phyloP scores from a whole-genome alignment of 2,113 vertebrate genomes.

The Actenoides lindsayi region DNA sequence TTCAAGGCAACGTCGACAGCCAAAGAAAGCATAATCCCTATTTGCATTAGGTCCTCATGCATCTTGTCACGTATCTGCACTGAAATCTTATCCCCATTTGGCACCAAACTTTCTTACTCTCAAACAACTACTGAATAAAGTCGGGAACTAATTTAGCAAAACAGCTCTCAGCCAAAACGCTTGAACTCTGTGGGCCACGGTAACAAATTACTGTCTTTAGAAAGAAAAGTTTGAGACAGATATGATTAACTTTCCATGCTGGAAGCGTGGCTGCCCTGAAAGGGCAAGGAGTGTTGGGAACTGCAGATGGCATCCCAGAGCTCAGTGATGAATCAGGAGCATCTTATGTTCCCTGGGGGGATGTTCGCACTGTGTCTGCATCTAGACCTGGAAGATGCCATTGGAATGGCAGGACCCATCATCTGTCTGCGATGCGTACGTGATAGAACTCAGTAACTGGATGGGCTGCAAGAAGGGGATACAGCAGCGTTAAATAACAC shows the following conservation, averaged over 20 bases:
- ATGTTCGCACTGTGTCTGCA: conserved; percentile 59
- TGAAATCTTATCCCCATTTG: conserved; percentile 8
- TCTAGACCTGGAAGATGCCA: conserved; percentile 50
- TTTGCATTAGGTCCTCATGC: not conserved
- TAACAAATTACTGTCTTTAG: not conserved
- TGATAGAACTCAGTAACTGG: conserved; percentile 49
- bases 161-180: not conserved
- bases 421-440: conserved; percentile 23
- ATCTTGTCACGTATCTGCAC: conserved; percentile 1
- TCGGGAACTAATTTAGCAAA: not conserved
- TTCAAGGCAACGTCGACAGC: not conserved
- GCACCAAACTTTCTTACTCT: conserved; percentile 22
- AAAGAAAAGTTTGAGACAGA: conserved; percentile 45
- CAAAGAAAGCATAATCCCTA: not conserved
- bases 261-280: conserved; percentile 47
- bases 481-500: not conserved
- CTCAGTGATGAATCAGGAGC: not conserved
- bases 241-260: conserved; percentile 25
- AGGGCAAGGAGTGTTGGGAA: conserved; percentile 68
- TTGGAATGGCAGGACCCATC: conserved; percentile 50
- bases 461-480: conserved; percentile 18
- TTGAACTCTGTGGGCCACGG: not conserved
- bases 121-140: not conserved
- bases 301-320: conserved; percentile 51
- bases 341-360: conserved; percentile 48